A percentile compares a stretch with the other conserved stretches of the same genome.
Evolutionary conservation across 2,797 vertebrate species (phyloP).

Genomic region (Adelosebastes latens): DNA sequence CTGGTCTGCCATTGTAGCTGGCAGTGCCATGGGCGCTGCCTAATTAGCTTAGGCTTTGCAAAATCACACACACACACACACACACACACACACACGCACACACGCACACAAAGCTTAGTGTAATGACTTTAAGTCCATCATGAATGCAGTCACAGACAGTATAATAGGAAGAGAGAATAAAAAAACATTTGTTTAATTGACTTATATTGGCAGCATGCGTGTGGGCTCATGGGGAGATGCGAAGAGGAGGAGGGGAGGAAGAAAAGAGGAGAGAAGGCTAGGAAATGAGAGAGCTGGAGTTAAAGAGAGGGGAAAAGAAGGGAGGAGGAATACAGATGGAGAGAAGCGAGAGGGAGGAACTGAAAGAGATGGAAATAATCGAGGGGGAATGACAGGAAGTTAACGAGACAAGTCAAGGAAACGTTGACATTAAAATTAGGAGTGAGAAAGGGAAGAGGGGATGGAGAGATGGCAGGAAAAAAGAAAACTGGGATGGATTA

Average conservation of each 20-base stretch:
- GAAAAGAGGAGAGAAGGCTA: neutral
- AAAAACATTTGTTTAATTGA: slow-evolving; percentile 75
- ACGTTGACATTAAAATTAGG: neutral
- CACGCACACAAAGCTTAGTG: slow-evolving; percentile 44
- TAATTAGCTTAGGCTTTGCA: slow-evolving; percentile 70
- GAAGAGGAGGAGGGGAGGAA: neutral
- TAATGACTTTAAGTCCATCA: slow-evolving; percentile 70
- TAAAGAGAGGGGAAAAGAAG: neutral
- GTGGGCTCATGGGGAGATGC: slow-evolving; percentile 30
- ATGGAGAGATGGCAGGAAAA: neutral
- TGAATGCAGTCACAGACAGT: slow-evolving; percentile 57
- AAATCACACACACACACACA: slow-evolving; percentile 33
- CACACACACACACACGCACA: neutral
- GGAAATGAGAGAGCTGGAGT: slow-evolving; percentile 7
- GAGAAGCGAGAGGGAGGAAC: neutral
- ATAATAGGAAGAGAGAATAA: slow-evolving; percentile 61
- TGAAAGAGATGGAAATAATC: slow-evolving; percentile 1
- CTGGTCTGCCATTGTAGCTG: slow-evolving; percentile 57
- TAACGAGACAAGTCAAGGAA: neutral
- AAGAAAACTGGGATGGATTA: neutral
- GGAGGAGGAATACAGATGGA: neutral
- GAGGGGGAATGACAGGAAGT: neutral
- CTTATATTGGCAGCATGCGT: slow-evolving; percentile 56
- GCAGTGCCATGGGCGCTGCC: slow-evolving; percentile 47
- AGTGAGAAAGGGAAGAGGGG: neutral